Percentiles rank a stretch among this genome's conserved stretches.
phyloP scores from a whole-genome alignment of 2,113 vertebrate species.

The Triplophysa siluroides region DNA sequence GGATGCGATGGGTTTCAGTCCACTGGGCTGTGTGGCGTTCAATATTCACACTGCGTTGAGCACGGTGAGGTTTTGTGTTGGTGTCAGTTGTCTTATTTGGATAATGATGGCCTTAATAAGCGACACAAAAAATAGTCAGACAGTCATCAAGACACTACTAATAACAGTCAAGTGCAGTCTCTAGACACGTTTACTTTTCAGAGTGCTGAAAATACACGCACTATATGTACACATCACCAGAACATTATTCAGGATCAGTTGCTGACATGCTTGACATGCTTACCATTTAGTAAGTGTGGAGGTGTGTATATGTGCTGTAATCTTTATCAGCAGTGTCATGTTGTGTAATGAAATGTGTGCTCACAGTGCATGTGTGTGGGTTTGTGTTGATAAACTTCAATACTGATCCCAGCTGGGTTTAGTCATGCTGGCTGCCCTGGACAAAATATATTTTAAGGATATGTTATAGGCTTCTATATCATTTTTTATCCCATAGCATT shows the following conservation, averaged over 20 bases:
- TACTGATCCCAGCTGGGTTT: constrained; percentile 27
- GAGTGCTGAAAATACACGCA: not conserved
- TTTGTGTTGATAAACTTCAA: constrained; percentile 11
- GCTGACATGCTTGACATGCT: not conserved
- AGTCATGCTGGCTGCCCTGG: not conserved
- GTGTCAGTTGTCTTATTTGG: constrained; percentile 17
- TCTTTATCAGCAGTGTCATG: constrained; percentile 16
- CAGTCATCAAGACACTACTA: constrained; percentile 38
- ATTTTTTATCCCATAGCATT: too few species aligned
- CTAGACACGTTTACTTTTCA: not conserved
- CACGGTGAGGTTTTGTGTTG: not conserved
- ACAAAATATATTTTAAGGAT: too few species aligned
- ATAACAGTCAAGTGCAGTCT: constrained; percentile 28
- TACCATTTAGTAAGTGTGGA: not conserved
- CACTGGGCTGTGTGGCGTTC: not conserved
- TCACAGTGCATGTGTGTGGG: not conserved
- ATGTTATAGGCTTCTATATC: too few species aligned
- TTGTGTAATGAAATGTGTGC: constrained; percentile 25
- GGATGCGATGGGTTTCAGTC: not conserved
- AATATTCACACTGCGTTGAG: constrained; percentile 6
- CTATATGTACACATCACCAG: not conserved
- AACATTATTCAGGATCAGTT: constrained; percentile 5
- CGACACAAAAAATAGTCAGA: not conserved
- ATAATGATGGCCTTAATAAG: constrained; percentile 40
- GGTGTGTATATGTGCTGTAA: constrained; percentile 7